Percentiles rank a stretch among this genome's conserved stretches.
phyloP scores from a whole-genome alignment of 2,888 invertebrate genomes.

The Nebria salina region DNA sequence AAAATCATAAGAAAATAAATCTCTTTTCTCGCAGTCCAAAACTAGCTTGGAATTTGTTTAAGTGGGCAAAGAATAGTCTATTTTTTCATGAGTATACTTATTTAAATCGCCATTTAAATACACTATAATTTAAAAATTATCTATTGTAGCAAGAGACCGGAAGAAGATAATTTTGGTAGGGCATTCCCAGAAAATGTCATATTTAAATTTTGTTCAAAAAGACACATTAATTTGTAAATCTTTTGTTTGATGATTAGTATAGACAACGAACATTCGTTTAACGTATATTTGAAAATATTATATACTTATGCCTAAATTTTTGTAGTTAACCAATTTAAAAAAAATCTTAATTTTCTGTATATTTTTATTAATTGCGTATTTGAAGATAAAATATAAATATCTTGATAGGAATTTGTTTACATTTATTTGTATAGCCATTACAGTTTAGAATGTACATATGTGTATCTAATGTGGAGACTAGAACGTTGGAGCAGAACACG shows the following conservation, averaged over 20 bases:
- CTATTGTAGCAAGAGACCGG: constrained; percentile 6
- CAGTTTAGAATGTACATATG: background rate
- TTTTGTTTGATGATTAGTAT: background rate
- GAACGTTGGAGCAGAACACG: background rate
- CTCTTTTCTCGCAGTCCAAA: too few species aligned
- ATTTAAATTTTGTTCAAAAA: constrained; percentile 13
- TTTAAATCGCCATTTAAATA: background rate
- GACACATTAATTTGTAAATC: background rate
- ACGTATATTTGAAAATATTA: too few species aligned
- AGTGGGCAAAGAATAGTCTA: background rate
- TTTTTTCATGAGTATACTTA: background rate
- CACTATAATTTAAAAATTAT: constrained; percentile 1
- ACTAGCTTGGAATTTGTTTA: too few species aligned
- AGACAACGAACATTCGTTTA: too few species aligned
- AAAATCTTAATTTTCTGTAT: too few species aligned
- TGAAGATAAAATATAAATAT: too few species aligned
- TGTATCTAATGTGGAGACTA: background rate
- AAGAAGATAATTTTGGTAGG: constrained; percentile 27
- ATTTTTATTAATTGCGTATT: too few species aligned
- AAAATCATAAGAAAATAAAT: too few species aligned
- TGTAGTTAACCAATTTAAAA: too few species aligned
- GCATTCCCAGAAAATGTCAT: constrained; percentile 12
- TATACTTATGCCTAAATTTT: too few species aligned
- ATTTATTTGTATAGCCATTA: too few species aligned
- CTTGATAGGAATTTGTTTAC: too few species aligned